A percentile compares a stretch with the other conserved stretches of the same genome.
Conservation (phyloP, 2,797 vertebrate species). For the Falco rusticolus region DNA sequence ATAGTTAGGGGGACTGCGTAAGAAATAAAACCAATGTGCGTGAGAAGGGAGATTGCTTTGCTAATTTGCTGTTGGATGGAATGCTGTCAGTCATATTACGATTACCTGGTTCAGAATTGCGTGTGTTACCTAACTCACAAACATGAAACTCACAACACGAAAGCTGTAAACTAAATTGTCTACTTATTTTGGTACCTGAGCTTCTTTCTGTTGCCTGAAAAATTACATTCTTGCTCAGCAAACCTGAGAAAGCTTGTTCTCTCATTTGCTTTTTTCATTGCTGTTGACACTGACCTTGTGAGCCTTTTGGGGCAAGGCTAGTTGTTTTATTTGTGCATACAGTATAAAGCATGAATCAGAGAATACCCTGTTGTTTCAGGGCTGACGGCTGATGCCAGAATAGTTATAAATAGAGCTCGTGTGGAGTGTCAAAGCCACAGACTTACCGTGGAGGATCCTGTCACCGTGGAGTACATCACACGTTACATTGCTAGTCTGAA, state of each 20-base stretch:
- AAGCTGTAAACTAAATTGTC: neutral
- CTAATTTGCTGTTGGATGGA: neutral
- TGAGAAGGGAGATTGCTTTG: neutral
- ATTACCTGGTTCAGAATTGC: neutral
- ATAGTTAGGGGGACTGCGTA: neutral
- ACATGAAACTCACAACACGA: neutral
- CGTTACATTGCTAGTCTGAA: slow-evolving; percentile 87
- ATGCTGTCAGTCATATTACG: neutral
- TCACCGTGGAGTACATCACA: slow-evolving; percentile 89
- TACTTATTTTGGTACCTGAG: neutral
- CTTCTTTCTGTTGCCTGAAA: neutral
- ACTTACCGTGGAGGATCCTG: slow-evolving; percentile 87
- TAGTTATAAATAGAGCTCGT: slow-evolving; percentile 86
- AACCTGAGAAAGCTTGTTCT: neutral
- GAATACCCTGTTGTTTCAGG: slow-evolving; percentile 51
- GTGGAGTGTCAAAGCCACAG: slow-evolving; percentile 89
- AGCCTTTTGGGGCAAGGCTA: neutral
- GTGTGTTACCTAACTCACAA: neutral
- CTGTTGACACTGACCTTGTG: neutral
- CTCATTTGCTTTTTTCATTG: neutral
- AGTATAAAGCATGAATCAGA: neutral
- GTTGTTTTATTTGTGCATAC: rapidly evolving
- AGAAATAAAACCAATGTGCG: rapidly evolving
- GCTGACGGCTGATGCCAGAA: slow-evolving; percentile 86
- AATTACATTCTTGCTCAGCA: neutral